phyloP scores from a whole-genome alignment of 2,888 invertebrate genomes.

The Synergus gifuensis region DNA sequence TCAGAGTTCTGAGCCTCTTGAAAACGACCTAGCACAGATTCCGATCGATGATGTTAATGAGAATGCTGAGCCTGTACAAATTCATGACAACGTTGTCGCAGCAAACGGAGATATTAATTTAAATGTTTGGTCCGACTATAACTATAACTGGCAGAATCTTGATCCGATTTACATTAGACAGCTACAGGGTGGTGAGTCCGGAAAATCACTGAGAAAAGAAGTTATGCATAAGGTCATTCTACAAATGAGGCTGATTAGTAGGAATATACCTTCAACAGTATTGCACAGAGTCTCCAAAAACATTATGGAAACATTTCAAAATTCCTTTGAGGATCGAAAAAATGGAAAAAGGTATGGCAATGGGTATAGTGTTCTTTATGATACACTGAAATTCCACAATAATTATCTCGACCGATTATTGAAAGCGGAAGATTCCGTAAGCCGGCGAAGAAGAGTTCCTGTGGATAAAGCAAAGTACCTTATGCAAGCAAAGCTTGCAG shows the following conservation, averaged over 20 bases:
- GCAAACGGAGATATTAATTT: no score
- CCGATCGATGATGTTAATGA: no score
- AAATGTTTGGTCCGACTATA: no score
- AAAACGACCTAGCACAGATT: no score
- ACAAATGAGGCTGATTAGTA: not conserved
- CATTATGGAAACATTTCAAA: not conserved
- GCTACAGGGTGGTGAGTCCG: no score
- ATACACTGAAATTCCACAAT: no score
- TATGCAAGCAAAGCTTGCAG: not conserved
- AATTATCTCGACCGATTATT: not conserved
- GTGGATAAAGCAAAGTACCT: not conserved
- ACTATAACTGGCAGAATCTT: no score
- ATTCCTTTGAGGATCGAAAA: not conserved
- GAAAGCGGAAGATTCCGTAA: not conserved
- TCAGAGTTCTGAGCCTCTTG: no score
- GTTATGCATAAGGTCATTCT: not conserved
- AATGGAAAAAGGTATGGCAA: not conserved
- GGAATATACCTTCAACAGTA: not conserved
- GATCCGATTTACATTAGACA: no score
- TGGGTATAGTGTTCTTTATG: not conserved
- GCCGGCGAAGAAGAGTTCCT: not conserved
- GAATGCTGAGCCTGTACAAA: no score
- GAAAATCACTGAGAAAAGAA: no score
- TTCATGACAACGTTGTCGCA: no score
- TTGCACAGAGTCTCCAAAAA: not conserved